Base-by-base conservation (phyloP, 92 coral and sea anemone genomes). In the Blastomussa wellsi region DNA sequence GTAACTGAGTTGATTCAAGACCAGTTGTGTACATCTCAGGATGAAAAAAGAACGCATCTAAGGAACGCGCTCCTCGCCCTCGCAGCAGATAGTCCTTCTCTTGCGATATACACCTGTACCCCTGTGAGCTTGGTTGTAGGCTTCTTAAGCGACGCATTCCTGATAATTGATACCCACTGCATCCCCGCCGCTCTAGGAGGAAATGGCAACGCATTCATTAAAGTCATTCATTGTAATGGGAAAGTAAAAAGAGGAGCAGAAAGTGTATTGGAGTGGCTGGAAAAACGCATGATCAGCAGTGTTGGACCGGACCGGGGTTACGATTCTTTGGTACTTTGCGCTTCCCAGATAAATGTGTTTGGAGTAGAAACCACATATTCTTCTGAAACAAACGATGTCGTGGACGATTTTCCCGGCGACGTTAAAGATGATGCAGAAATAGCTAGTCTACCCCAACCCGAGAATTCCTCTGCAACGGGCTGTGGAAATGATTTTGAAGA, bases 161-260 rank as follows among this genome's bases (percentile, higher is more conserved):
- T 86, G 24, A 77, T 69, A 76, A 80, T 69, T 51, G 90, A 87
- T 49, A 86, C 93, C 55, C 85, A 87, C 72, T 83, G 88, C 76
- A 90, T 86, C 47, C 60, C 32, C 47, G 10, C 26, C 15, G 57
- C 57, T 39, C 86, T 85, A 28, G 86, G 89, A 14, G 89, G 86
- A 51, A 89, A 86, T 49, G 90, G 90, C 64, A 89, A 79, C 49
- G 92, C 78, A 75, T 36, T 84, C 73, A 75, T 84, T 35, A 84
- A 79, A 74, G 49, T 89, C 39, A 81, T 89, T 26, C 77, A 73
- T 72, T 89, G 86, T 64, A 66, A 80, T 47, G 76, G 74, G 59
- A 37, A 65, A 31, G 17, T 72, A 68, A 29, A 82, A 39, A 53
- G 19, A n/a, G 83, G 64, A 76, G 91, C 29, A n/a, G 7, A 69